Base-by-base conservation (phyloP, 2,113 vertebrate species). In the Galemys pyrenaicus region DNA sequence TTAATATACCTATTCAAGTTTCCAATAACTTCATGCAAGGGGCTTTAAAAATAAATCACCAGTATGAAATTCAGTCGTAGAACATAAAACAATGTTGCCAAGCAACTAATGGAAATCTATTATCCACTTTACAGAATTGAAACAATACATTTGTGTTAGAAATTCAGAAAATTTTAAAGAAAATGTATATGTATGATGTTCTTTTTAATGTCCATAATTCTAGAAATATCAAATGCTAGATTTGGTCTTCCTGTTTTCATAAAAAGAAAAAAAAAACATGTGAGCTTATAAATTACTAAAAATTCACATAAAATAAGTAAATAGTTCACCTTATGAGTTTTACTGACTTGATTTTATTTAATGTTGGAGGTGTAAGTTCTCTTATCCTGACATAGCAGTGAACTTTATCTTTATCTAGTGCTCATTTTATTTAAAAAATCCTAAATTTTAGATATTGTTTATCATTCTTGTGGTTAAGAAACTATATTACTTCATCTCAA, bases 51-150 rank as follows among this genome's bases (percentile, higher is more conserved):
- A 62, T 75, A 82, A 94, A 87, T 90, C 30, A 92, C 65, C 65
- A 49, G 24, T 90, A 62, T 83, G 22, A 83, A 91, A 89, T 85
- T 92, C 51, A 92, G 24, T 26, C 37, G 44, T 4, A 74, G 37
- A 94, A 90, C 4, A 64, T 58, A 92, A 95, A 90, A 79, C 16
- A 82, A 71, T 75, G 77, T 94, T 94, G 65, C 85, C 71, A 84
- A 65, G 58, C 82, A 92, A 84, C 82, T 87, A 96, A 83, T 84
- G 60, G 30, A 95, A 90, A 80, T 80, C 11, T 83, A 26, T 75
- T 90, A 94, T 64, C 19, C 28, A n/a, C 44, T 74, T 44, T 67
- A 19, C 49, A 77, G 8, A 87, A 70, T 75, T 65, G 19, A 94
- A n/a, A 67, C 9, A 79, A 24, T 46, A 15, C 2, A 60, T 1